phyloP scores from a whole-genome alignment of 2,797 vertebrate genomes.

The Mustela erminea region DNA sequence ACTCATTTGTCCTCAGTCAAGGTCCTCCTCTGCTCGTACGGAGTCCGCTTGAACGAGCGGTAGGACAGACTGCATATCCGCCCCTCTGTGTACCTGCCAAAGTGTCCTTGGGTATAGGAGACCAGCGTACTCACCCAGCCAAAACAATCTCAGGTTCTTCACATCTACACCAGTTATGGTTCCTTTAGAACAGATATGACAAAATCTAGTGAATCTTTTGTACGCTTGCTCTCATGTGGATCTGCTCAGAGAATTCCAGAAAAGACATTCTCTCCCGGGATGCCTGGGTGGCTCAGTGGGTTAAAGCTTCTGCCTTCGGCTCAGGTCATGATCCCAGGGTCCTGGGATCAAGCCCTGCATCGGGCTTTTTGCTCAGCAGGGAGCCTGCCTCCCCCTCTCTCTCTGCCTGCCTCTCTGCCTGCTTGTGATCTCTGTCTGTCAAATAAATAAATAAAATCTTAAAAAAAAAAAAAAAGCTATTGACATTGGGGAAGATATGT shows the following conservation, averaged over 20 bases:
- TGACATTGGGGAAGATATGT: too few relatives aligned
- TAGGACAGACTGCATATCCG: not conserved
- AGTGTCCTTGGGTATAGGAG: not conserved
- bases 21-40: not conserved
- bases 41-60: not conserved
- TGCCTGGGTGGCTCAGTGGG: too few relatives aligned
- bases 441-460: too few relatives aligned
- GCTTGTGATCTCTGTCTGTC: too few relatives aligned
- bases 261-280: not conserved
- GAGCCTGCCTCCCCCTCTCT: too few relatives aligned
- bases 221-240: not conserved
- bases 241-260: not conserved
- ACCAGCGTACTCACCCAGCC: not conserved
- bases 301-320: too few relatives aligned
- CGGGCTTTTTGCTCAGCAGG: too few relatives aligned
- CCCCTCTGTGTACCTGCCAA: not conserved
- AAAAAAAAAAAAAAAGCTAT: too few relatives aligned
- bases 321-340: too few relatives aligned
- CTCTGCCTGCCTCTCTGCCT: too few relatives aligned
- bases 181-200: not conserved
- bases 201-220: constrained; percentile 1
- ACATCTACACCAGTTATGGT: not conserved
- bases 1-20: not conserved
- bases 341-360: too few relatives aligned
- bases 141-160: constrained; percentile 42